These are phyloP conservation scores for Myodes glareolus DNA, from an alignment of 2,113 vertebrate species.

Conservation along the genomic window DNA sequence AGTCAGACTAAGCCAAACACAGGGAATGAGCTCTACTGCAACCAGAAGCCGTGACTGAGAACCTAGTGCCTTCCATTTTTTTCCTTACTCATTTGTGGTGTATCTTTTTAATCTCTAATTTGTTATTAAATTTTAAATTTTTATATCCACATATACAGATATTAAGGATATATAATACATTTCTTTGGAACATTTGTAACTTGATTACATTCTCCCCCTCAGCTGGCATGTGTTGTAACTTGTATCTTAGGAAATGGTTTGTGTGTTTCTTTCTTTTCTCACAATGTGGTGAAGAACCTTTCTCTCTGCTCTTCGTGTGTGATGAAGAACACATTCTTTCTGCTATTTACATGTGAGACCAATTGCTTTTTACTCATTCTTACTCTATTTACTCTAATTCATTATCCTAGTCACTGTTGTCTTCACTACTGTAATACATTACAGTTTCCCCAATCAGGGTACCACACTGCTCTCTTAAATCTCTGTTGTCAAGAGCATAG, in stretches of 20 bases:
- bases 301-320: not conserved
- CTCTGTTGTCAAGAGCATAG: not conserved
- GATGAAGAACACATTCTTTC: not conserved
- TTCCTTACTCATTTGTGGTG: not conserved
- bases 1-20: not conserved
- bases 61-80: not conserved
- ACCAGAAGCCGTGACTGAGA: not conserved
- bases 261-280: not conserved
- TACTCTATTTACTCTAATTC: not conserved
- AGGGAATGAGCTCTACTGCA: not conserved
- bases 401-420: no score
- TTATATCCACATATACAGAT: not conserved
- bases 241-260: not conserved
- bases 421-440: no score
- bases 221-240: not conserved
- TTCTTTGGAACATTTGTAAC: no score
- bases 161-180: not conserved
- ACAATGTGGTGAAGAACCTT: not conserved
- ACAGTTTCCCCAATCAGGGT: not conserved
- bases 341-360: not conserved
- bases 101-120: not conserved
- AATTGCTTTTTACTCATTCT: not conserved
- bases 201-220: not conserved
- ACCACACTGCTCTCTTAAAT: not conserved
- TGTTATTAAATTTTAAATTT: not conserved